Base-by-base conservation (phyloP, 2,113 vertebrate species). In the Istiophorus platypterus region DNA sequence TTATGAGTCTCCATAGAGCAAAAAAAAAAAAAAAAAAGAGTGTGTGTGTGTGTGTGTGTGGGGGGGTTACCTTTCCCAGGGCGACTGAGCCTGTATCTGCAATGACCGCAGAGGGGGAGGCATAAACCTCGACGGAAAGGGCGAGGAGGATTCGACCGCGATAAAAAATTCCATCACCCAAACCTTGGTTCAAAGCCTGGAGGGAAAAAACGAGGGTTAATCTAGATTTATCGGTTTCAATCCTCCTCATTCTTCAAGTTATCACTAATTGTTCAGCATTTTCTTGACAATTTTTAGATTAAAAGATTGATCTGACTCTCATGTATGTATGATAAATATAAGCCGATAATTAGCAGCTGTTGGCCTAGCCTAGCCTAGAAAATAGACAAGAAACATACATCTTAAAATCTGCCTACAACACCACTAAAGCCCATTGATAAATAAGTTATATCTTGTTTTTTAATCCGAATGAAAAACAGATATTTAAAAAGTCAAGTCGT, bases 91-190 rank as follows among this genome's bases (percentile, higher is more conserved):
- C n/a, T 34, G 65, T 92, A n/a, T 97, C 96, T 6, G 51, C 27
- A 10, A 52, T 3, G 31, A 90, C 77, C 0, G 69, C 2, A 0
- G 90, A 76, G 0, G 95, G 92, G 5, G 96, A 96, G 39, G 88
- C 90, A 82, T 96, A 97, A 52, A 98, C 93, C 29, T 99, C 97
- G 81, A 96, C 94, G 0, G 59, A 65, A 66, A 98, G 87, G 20
- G 95, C 95, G 57, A 98, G 79, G 49, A 99, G 96, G 73, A 99
- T 92, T 49, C 96, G 94, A 6, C 97, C 98, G 0, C 96, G 94
- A 85, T 97, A 99, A 92, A 96, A 99, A 76, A 97, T 94, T 31
- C 97, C 97, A 57, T 96, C 94, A 0, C 97, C 96, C 42, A 95
- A 65, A 13, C 97, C 98, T 91, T 99, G 95, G 0, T 97, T 99